These are phyloP conservation scores for Sterrhoptilus dennistouni DNA, from an alignment of 2,113 vertebrate species.

Conservation along the genomic window DNA sequence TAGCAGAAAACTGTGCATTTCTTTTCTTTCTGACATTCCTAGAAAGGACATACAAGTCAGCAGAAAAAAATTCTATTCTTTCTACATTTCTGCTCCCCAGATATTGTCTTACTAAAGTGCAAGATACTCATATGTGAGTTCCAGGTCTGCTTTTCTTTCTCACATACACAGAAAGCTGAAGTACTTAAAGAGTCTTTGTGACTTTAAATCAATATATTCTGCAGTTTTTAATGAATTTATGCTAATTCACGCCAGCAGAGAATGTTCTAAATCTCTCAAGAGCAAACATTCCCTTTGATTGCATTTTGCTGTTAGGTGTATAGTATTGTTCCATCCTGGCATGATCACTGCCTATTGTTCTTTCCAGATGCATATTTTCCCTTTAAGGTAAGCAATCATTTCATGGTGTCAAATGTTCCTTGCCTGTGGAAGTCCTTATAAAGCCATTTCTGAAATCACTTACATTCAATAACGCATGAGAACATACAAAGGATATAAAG, in stretches of 20 bases:
- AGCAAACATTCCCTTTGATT: constrained; percentile 9
- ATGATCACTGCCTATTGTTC: neutral
- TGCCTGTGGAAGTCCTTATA: neutral
- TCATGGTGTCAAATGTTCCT: neutral
- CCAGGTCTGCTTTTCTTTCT: neutral
- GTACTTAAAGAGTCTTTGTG: neutral
- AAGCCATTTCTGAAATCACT: neutral
- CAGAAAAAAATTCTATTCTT: neutral
- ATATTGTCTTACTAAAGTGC: neutral
- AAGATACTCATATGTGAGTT: neutral
- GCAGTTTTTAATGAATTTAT: constrained; percentile 20
- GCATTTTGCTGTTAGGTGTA: constrained; percentile 6
- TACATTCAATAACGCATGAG: neutral
- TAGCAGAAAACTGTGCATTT: neutral
- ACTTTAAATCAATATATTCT: neutral
- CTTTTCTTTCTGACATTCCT: neutral
- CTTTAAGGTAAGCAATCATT: neutral
- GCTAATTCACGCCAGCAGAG: neutral
- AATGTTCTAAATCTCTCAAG: neutral
- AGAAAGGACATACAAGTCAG: neutral
- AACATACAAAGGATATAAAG: neutral
- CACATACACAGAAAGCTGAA: neutral
- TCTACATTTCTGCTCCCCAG: neutral
- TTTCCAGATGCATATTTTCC: neutral
- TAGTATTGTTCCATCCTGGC: neutral